Conservation (phyloP, 2,113 vertebrate species). For the Rhinolophus ferrumequinum region DNA sequence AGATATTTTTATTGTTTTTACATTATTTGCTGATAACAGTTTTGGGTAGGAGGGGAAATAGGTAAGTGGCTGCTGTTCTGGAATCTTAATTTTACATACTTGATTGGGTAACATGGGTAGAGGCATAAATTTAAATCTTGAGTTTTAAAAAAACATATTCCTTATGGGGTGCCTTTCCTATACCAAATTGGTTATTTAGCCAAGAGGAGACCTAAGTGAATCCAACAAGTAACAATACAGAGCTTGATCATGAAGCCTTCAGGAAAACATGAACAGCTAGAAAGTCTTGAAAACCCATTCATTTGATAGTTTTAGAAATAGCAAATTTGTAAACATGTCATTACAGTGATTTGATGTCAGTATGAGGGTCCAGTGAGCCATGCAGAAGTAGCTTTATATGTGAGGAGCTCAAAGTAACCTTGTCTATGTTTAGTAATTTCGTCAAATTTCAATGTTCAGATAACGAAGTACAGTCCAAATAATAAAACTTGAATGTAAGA, state of each 20-base stretch:
- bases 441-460: not conserved
- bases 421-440: not conserved
- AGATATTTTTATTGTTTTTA: not conserved
- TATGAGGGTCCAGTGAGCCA: not conserved
- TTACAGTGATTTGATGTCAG: not conserved
- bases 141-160: not conserved
- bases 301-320: slow-evolving; percentile 15
- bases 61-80: not conserved
- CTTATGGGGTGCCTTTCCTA: not conserved
- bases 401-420: not conserved
- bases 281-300: not conserved
- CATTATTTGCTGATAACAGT: not conserved
- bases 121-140: not conserved
- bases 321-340: not conserved
- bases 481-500: not conserved
- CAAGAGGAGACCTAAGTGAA: not conserved
- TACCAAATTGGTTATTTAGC: not conserved
- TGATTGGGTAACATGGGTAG: not conserved
- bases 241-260: not conserved
- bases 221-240: not conserved
- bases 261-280: not conserved
- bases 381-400: not conserved
- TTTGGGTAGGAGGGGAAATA: not conserved
- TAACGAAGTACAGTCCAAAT: not conserved
- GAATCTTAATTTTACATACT: not conserved